Evolutionary conservation across 2,113 vertebrate genomes (phyloP).

Genomic region (Mixornis gularis): DNA sequence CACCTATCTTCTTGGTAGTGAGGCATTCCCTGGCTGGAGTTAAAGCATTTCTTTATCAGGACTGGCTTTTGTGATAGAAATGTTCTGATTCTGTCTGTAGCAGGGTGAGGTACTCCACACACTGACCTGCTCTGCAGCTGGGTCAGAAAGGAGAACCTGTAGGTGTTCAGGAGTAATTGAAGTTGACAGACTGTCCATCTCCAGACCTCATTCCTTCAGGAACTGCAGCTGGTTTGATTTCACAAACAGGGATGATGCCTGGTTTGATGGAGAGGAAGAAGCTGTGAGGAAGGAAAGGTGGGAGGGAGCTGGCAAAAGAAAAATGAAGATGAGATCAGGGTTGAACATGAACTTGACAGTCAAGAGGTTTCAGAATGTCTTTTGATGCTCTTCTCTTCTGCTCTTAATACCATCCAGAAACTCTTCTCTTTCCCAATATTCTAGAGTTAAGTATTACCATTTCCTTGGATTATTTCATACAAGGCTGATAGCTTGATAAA

Average conservation of each 20-base stretch:
- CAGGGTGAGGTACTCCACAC: rapidly evolving
- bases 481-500: background rate
- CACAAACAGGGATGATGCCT: background rate
- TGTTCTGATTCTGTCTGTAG: rapidly evolving
- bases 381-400: background rate
- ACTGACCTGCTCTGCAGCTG: background rate
- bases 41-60: background rate
- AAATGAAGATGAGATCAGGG: background rate
- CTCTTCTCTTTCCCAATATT: background rate
- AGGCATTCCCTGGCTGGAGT: background rate
- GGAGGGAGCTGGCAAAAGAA: background rate
- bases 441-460: background rate
- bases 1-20: background rate
- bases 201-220: background rate
- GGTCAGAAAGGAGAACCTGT: background rate
- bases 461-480: background rate
- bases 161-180: rapidly evolving
- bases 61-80: background rate
- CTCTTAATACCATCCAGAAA: background rate
- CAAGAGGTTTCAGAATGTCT: background rate
- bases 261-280: background rate
- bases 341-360: background rate
- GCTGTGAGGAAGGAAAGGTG: background rate
- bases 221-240: background rate
- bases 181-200: background rate